Evolutionary conservation across 2,888 invertebrate genomes (phyloP), one percentile per base, ranked within the genome.

Genomic region (Crocallis elinguaria): DNA sequence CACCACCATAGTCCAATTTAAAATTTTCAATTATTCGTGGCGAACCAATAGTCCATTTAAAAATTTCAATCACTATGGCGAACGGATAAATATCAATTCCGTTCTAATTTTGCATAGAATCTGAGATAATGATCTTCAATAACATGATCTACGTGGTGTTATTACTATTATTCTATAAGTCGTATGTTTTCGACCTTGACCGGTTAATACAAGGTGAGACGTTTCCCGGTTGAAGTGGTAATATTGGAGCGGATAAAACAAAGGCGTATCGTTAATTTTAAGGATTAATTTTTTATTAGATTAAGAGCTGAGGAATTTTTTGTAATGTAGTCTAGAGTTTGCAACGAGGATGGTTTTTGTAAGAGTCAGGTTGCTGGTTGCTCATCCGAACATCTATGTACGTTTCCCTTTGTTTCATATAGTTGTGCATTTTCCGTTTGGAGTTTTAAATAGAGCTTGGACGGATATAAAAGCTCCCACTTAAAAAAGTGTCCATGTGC

Each of bases 51-150:
- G 43, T 38, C 27, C 39, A 57, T n/a, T n/a, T 55, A 13, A 36
- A 33, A 46, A 13, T 30, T 46, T 37, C 51, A 43, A 61, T 61
- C 52, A 51, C 30, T 50, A 39, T 9, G 32, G 33, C 27, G 60
- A 54, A 41, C 30, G 43, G 35, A 54, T 55, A 59, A 60, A 60
- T 59, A 62, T 61, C 59, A 23, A 65, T 57, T 62, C 49, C 57
- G 35, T 52, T 62, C 56, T 52, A 60, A 52, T 57, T 45, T 53
- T 41, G 59, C 50, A 39, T 53, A 45, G 51, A 56, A 49, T 39
- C 33, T 13, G 11, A 56, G 52, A 60, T 60, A 54, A 60, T 53
- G 44, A 62, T 61, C 51, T 29, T 35, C 49, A 39, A 51, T 58
- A 52, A 50, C 49, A 45, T 46, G 50, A 43, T 45, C 19, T 58